A percentile compares a stretch with the other conserved stretches of the same genome.
Conservation (phyloP, 2,113 vertebrate genomes). For the Theristicus caerulescens region DNA sequence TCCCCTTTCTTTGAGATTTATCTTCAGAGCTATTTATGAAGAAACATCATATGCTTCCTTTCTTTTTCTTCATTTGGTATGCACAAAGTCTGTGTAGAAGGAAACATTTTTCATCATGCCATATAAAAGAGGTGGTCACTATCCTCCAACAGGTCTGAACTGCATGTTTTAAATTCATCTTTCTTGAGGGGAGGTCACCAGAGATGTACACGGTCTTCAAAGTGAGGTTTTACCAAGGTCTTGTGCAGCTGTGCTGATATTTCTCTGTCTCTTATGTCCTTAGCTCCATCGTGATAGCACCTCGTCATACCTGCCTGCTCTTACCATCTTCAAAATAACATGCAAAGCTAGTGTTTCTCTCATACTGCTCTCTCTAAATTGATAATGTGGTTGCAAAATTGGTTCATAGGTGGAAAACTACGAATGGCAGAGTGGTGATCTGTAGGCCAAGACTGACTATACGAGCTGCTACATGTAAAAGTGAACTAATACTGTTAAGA, state of each 20-base stretch:
- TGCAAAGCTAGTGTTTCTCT: neutral
- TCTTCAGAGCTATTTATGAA: neutral
- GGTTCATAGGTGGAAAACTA: neutral
- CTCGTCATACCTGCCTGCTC: neutral
- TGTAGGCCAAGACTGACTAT: neutral
- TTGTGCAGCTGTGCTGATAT: neutral
- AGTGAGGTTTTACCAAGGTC: neutral
- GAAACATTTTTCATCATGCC: neutral
- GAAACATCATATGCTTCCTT: neutral
- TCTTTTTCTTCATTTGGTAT: neutral
- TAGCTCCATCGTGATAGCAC: neutral
- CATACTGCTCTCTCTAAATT: neutral
- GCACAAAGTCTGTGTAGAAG: neutral
- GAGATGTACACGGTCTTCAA: neutral
- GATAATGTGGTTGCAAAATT: neutral
- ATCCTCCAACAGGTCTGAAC: neutral
- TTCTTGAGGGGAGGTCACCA: neutral
- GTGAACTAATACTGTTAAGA: neutral
- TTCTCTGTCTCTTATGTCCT: neutral
- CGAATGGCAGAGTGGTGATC: neutral
- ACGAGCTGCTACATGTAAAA: fast-evolving
- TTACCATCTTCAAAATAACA: neutral
- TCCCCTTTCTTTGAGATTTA: neutral
- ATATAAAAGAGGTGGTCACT: neutral
- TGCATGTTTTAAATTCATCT: neutral